Conservation (phyloP, 2,888 invertebrate genomes). For the Xylocampa areola region DNA sequence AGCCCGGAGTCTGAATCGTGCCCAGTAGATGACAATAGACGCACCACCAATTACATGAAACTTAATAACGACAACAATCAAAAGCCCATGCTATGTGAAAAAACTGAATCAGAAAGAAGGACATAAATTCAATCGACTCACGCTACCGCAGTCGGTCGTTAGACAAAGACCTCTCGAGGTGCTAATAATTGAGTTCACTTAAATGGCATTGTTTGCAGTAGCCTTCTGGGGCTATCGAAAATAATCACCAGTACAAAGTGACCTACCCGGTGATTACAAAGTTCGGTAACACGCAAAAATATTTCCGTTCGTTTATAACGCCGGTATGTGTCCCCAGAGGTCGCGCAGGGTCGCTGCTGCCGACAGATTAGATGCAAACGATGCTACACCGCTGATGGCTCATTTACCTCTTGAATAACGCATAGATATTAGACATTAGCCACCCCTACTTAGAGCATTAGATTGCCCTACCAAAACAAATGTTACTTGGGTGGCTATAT, state of each 20-base stretch:
- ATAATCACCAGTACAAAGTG: constrained; percentile 26
- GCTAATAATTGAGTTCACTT: constrained; percentile 8
- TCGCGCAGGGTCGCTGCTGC: constrained; percentile 72
- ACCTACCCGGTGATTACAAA: constrained; percentile 23
- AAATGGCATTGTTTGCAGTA: constrained; percentile 4
- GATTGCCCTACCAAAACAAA: constrained; percentile 49
- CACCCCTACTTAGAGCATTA: constrained; percentile 57
- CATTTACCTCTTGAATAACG: constrained; percentile 87
- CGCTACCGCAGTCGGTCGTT: neutral
- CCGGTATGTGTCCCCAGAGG: constrained; percentile 69
- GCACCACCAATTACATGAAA: too few relatives aligned
- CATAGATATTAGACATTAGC: constrained; percentile 77
- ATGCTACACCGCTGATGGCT: constrained; percentile 83
- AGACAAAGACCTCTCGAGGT: neutral
- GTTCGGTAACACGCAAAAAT: constrained; percentile 56
- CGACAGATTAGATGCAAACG: constrained; percentile 87
- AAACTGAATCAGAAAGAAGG: too few relatives aligned
- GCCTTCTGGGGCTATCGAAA: constrained; percentile 17
- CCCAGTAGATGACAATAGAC: too few relatives aligned
- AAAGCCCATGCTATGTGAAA: too few relatives aligned
- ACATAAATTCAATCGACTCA: neutral
- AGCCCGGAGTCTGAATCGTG: too few relatives aligned
- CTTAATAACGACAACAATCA: too few relatives aligned
- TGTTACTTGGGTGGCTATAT: constrained; percentile 52
- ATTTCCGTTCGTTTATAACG: constrained; percentile 55